Base-by-base conservation (phyloP, 2,888 invertebrate species). In the Rugalucina vietnamica region DNA sequence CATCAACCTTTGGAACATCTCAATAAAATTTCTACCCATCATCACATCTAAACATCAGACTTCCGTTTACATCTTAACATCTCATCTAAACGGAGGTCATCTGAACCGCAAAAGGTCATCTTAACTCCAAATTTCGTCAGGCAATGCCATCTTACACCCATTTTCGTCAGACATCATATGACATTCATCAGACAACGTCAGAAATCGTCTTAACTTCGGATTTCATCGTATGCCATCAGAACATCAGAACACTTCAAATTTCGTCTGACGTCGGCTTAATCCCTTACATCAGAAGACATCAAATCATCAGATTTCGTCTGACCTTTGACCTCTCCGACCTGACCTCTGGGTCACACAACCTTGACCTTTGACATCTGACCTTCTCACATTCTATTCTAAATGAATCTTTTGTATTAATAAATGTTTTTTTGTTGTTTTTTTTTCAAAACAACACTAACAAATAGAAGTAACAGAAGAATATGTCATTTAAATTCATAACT, bases 11-110 rank as follows among this genome's bases (percentile, higher is more conserved):
- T 27, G 24, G 14, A 65, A 3, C 60, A 60, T 60, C 60, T 60
- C 60, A 60, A 27, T 24, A 27, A 60, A 65, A 34, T 21, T 34
- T 34, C 21, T 34, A 8, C 34, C 32, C 29, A 27, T 65, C 65
- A 65, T 5, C 65, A n/a, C 65, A 65, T 65, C 65, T 65, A 12
- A 65, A 65, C 65, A 34, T 65, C 65, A 34, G 65, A 60, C 10
- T 12, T 18, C 43, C 8, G 43, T 21, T 43, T 43, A 43, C 8
- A 18, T 12, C 18, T 43, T 43, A 43, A 43, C 43, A 43, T 43
- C 43, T 43, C 43, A 43, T 43, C 43, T n/a, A n/a, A n/a, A n/a
- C n/a, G n/a, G n/a, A n/a, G n/a, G 65, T 34, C 65, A 65, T 65
- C 34, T 65, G 32, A 65, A 65, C 65, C 14, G 32, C 65, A 12